phyloP scores from a whole-genome alignment of 1,140 invertebrate species.

The Bombus difficillimus region DNA sequence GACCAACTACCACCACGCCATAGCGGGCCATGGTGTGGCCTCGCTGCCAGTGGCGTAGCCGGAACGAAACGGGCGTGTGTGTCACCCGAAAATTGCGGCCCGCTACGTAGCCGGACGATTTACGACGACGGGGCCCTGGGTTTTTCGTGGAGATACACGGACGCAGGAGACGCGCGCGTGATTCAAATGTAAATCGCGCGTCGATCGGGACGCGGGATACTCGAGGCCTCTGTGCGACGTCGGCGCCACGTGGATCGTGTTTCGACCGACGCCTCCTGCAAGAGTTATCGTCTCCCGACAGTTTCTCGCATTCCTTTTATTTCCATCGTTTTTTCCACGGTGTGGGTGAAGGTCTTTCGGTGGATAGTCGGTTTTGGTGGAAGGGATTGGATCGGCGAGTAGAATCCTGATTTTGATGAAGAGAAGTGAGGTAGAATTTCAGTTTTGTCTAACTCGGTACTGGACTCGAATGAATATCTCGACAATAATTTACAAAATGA shows the following conservation, averaged over 20 bases:
- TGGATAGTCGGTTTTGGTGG: not conserved
- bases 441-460: not conserved
- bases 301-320: not conserved
- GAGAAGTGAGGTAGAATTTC: not conserved
- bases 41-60: slow-evolving; percentile 59
- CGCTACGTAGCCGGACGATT: slow-evolving; percentile 46
- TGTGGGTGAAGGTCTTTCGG: not conserved
- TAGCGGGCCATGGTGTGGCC: slow-evolving; percentile 16
- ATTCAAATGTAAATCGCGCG: slow-evolving; percentile 65
- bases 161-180: slow-evolving; percentile 53
- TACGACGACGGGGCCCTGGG: slow-evolving; percentile 53
- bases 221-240: slow-evolving; percentile 46
- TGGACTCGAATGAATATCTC: too few relatives aligned
- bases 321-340: not conserved
- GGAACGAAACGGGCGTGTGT: slow-evolving; percentile 29
- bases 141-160: slow-evolving; percentile 49
- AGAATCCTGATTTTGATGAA: not conserved
- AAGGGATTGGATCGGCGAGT: not conserved
- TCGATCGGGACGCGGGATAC: slow-evolving; percentile 47
- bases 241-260: slow-evolving; percentile 65
- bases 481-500: too few relatives aligned
- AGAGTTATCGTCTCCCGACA: slow-evolving; percentile 41
- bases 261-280: slow-evolving; percentile 45
- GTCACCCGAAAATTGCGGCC: slow-evolving; percentile 58
- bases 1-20: slow-evolving; percentile 75